Conservation (phyloP, 2,797 vertebrate genomes). For the Scleropages formosus region DNA sequence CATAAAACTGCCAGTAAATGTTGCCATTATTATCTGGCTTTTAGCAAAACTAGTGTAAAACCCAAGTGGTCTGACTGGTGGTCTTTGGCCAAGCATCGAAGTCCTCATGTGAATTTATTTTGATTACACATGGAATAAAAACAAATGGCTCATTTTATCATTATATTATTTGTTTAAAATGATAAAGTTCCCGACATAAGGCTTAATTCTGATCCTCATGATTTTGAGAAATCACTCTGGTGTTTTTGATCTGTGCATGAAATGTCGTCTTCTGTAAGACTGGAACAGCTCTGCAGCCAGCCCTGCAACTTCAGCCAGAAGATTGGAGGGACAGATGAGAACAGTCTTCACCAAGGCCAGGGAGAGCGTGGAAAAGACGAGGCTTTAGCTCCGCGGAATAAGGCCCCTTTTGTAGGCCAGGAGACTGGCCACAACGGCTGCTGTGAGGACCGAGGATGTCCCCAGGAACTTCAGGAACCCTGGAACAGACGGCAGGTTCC, state of each 20-base stretch:
- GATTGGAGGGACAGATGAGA: not conserved
- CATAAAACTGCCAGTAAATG: too few relatives aligned
- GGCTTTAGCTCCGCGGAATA: slow-evolving; percentile 54
- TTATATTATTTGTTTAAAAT: not conserved
- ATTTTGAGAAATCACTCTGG: not conserved
- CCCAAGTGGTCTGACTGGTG: not conserved
- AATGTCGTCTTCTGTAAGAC: not conserved
- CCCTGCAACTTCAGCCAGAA: slow-evolving; percentile 3
- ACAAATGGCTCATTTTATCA: not conserved
- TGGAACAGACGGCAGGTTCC: slow-evolving; percentile 84
- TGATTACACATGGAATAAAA: not conserved
- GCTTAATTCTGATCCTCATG: not conserved
- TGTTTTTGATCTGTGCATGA: not conserved
- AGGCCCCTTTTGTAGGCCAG: slow-evolving; percentile 80
- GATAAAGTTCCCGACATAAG: slow-evolving; percentile 1
- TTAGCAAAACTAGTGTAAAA: too few relatives aligned
- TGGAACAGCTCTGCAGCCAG: slow-evolving; percentile 1
- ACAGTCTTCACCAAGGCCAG: not conserved
- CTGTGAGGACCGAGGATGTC: slow-evolving; percentile 71
- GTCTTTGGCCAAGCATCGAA: not conserved
- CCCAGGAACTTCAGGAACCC: slow-evolving; percentile 80
- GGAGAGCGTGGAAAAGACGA: not conserved
- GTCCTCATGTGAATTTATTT: not conserved
- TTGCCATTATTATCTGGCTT: too few relatives aligned
- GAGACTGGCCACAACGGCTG: slow-evolving; percentile 64